A percentile compares a stretch with the other conserved stretches of the same genome.
phyloP scores from a whole-genome alignment of 1,140 invertebrate species.

The Cydia splendana region DNA sequence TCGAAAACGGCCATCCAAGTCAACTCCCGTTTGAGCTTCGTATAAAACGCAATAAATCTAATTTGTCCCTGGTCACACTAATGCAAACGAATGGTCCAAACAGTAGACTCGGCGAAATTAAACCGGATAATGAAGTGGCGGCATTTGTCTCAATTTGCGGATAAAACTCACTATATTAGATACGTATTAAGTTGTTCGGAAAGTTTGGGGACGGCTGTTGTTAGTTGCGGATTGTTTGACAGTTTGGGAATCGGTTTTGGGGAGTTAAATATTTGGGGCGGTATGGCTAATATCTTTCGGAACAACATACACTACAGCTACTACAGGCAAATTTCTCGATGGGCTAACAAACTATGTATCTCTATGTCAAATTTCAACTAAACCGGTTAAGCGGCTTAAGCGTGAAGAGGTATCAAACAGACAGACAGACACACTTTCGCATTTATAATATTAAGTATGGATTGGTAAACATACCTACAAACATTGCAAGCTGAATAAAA shows the following conservation, averaged over 20 bases:
- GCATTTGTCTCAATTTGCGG: slow-evolving; percentile 35
- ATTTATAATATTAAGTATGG: no score
- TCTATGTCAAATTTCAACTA: no score
- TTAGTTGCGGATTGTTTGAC: slow-evolving; percentile 31
- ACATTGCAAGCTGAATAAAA: no score
- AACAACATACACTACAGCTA: not conserved
- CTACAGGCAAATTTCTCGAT: not conserved
- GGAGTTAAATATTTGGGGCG: slow-evolving; percentile 23
- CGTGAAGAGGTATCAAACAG: no score
- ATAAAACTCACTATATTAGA: slow-evolving; percentile 35
- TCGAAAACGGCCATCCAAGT: not conserved
- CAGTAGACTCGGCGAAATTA: slow-evolving; percentile 32
- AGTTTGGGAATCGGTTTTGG: slow-evolving; percentile 27
- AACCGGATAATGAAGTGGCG: slow-evolving; percentile 35
- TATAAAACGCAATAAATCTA: slow-evolving; percentile 34
- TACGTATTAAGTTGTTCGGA: slow-evolving; percentile 34
- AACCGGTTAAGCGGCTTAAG: no score
- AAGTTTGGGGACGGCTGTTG: slow-evolving; percentile 29
- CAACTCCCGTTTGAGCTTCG: slow-evolving; percentile 24
- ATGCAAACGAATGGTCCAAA: slow-evolving; percentile 35
- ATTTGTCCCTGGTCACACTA: slow-evolving; percentile 34
- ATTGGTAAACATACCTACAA: no score
- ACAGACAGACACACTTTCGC: no score
- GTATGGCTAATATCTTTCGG: not conserved
- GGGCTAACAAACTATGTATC: not conserved